Percentiles rank a stretch among this genome's conserved stretches.
Conservation (phyloP, 2,888 invertebrate genomes). For the Morinoia aosen region DNA sequence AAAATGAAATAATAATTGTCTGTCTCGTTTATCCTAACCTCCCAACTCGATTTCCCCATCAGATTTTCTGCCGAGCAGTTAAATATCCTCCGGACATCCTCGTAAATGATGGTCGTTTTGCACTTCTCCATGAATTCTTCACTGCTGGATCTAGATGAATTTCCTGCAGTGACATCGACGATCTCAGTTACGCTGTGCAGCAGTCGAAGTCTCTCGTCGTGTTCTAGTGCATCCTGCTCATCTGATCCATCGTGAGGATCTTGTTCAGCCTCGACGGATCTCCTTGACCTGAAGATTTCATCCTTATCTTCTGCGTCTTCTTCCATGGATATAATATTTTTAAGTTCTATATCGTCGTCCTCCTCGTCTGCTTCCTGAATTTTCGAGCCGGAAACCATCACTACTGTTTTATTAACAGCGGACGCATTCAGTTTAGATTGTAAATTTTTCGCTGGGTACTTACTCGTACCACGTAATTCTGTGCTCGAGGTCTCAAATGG, state of each 20-base stretch:
- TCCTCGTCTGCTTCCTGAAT: background rate
- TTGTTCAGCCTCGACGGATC: background rate
- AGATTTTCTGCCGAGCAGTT: conserved; percentile 56
- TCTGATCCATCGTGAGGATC: conserved; percentile 30
- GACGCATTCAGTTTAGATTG: background rate
- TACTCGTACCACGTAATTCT: background rate
- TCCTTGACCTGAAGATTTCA: background rate
- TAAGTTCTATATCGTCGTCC: conserved; percentile 53
- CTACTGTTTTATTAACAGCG: background rate
- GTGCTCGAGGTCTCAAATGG: background rate
- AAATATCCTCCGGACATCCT: conserved; percentile 57
- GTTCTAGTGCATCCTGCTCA: background rate
- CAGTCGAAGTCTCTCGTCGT: conserved; percentile 40
- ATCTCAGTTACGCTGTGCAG: conserved; percentile 64
- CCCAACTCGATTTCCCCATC: conserved; percentile 42
- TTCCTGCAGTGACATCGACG: conserved; percentile 64
- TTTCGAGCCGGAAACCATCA: background rate
- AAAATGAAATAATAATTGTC: conserved; percentile 92
- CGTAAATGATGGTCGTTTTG: conserved; percentile 58
- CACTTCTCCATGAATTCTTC: conserved; percentile 66
- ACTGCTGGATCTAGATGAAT: conserved; percentile 65
- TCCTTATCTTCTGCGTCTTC: conserved; percentile 43
- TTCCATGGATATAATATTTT: conserved; percentile 41
- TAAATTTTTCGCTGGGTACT: background rate
- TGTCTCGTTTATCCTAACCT: conserved; percentile 78